Evolutionary conservation across 1,140 invertebrate genomes (phyloP).

Genomic region (Drosophila varians): DNA sequence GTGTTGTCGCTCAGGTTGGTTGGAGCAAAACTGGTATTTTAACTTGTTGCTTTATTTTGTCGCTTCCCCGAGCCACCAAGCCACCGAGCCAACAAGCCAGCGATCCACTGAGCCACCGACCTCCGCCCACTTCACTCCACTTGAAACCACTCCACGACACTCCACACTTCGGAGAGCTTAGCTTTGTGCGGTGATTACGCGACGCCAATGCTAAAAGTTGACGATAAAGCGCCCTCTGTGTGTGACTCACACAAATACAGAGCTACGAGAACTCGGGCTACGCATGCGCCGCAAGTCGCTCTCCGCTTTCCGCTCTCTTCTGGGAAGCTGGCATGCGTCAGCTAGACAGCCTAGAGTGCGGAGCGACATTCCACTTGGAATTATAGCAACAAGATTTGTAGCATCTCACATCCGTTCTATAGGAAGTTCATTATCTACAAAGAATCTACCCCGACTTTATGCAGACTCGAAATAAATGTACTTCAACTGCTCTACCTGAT

Average conservation of each 20-base stretch:
- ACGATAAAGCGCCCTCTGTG: not conserved
- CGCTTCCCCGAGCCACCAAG: not conserved
- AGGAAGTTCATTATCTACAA: not conserved
- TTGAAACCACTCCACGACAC: not conserved
- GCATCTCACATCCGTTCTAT: not conserved
- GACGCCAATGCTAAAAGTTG: conserved; percentile 15
- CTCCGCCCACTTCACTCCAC: conserved; percentile 1
- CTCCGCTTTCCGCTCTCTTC: conserved; percentile 1
- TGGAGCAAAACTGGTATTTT: conserved; percentile 18
- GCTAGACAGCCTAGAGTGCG: too few species aligned
- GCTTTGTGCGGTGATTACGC: conserved; percentile 35
- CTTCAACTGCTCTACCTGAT: too few species aligned
- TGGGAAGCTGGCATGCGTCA: not conserved
- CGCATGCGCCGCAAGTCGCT: conserved; percentile 1
- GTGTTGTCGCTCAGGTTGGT: conserved; percentile 1
- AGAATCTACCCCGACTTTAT: not conserved
- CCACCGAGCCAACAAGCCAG: not conserved
- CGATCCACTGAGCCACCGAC: not conserved
- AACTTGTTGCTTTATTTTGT: conserved; percentile 1
- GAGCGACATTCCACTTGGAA: not conserved
- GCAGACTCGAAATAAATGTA: not conserved
- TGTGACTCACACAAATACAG: not conserved
- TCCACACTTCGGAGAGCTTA: conserved; percentile 1
- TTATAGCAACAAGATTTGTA: not conserved
- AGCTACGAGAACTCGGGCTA: conserved; percentile 3